Evolutionary conservation across 2,888 invertebrate species (phyloP).

Genomic region (Tribolium freemani): DNA sequence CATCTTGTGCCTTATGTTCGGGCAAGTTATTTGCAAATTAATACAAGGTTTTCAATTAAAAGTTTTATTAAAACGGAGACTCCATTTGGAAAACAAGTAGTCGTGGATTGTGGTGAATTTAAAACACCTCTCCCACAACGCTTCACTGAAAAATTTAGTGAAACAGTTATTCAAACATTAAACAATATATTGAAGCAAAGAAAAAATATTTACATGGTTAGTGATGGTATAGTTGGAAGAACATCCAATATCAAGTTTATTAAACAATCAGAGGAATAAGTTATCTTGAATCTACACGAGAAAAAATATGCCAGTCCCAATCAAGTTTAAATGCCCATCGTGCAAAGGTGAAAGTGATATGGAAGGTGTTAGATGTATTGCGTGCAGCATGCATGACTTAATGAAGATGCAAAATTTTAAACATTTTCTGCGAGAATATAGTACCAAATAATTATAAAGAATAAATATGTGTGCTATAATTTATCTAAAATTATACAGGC

Average conservation of each 20-base stretch:
- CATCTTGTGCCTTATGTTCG: background rate
- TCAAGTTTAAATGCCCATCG: too few species aligned
- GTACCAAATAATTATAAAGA: too few species aligned
- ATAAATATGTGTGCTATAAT: too few species aligned
- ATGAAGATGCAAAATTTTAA: too few species aligned
- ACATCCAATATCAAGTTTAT: background rate
- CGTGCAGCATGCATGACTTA: too few species aligned
- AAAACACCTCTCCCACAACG: background rate
- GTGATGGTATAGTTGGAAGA: background rate
- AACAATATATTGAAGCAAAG: background rate
- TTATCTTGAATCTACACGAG: constrained; percentile 12
- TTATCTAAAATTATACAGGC: too few species aligned
- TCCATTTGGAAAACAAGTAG: background rate
- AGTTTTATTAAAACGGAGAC: background rate
- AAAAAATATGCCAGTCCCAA: too few species aligned
- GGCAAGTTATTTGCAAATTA: background rate
- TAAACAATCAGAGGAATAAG: background rate
- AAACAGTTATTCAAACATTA: background rate
- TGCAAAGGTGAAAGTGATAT: too few species aligned
- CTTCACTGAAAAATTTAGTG: background rate
- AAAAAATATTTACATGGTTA: background rate
- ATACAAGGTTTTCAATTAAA: background rate
- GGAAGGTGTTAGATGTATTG: too few species aligned
- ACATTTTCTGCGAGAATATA: too few species aligned
- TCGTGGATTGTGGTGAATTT: background rate